Evolutionary conservation across 2,797 vertebrate genomes (phyloP), one percentile per base, ranked within the genome.

Genomic region (Lateolabrax maculatus): DNA sequence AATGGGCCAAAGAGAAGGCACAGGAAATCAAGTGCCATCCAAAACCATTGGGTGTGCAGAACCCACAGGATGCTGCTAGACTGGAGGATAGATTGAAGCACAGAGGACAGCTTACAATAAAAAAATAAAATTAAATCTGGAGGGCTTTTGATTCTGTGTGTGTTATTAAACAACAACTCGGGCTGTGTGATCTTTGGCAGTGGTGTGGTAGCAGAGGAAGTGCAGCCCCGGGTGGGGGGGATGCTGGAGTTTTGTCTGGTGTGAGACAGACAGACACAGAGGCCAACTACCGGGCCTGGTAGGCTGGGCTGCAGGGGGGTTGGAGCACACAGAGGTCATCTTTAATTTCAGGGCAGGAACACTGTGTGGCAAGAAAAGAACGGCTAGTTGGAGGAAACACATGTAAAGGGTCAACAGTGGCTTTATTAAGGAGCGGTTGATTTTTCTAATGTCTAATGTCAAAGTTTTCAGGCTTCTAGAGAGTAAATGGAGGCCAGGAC

Each of bases 11-110:
- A 81, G 71, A 73, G 79, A 86, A 86, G 71, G 80, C 75, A 88
- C 82, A 90, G 87, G 87, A 92, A 89, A 87, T 85, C 51, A 80
- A 89, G 66, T 55, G 77, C 49, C 83, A 82, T 90, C 87, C 87
- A 88, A 87, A 88, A 79, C 31, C 63, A 74, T 52, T 71, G 82
- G 68, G 61, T 88, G 75, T 79, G 67, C 84, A 84, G 49, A 77
- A 82, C 57, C 69, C 76, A 79, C 80, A 73, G 80, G 85, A 84
- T 68, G 78, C 76, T 84, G 83, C 56, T 43, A 62, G 62, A 75
- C 64, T 76, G 43, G 61, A 70, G 57, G 70, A 77, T 23, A 79
- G 56, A 81, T 64, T 55, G 60, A 80, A 83, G 61, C 79, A 80
- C 79, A 76, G 77, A 83, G 63, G 19, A 84, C 77, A 75, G 72